phyloP scores from a whole-genome alignment of 2,888 invertebrate species.

The Campoplex capitator region DNA sequence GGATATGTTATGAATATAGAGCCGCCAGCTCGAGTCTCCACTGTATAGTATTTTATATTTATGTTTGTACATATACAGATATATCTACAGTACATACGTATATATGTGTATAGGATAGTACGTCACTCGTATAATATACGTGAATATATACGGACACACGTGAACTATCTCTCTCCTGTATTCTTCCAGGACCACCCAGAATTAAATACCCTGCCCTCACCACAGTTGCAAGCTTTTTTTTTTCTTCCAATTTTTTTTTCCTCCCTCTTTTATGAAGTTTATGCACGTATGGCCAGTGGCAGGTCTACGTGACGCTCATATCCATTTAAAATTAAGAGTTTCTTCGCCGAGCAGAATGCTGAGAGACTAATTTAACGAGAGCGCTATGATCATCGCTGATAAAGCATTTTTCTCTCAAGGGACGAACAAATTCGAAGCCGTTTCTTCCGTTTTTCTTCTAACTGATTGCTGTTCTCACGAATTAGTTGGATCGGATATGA shows the following conservation, averaged over 20 bases:
- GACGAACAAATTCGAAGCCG: neutral
- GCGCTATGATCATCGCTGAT: neutral
- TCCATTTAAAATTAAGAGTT: conserved; percentile 17
- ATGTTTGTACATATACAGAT: neutral
- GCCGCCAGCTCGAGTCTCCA: conserved; percentile 74
- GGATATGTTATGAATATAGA: conserved; percentile 78
- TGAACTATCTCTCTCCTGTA: conserved; percentile 70
- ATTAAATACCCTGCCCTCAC: conserved; percentile 72
- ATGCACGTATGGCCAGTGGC: conserved; percentile 29
- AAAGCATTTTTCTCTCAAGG: no score
- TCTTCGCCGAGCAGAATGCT: neutral
- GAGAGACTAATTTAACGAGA: conserved; percentile 29
- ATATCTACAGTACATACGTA: neutral
- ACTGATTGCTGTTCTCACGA: neutral
- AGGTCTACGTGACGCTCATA: conserved; percentile 29
- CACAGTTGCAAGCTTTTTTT: conserved; percentile 41
- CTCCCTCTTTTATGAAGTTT: conserved; percentile 8
- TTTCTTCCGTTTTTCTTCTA: neutral
- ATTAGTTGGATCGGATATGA: neutral
- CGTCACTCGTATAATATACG: conserved; percentile 2
- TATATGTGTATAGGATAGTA: conserved; percentile 9
- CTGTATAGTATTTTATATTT: conserved; percentile 35
- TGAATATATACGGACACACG: conserved; percentile 22
- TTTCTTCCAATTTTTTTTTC: conserved; percentile 19
- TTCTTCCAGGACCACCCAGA: conserved; percentile 79